Evolutionary conservation across 2,888 invertebrate genomes (phyloP), one percentile per base, ranked within the genome.

Genomic region (Drosophila lutescens): DNA sequence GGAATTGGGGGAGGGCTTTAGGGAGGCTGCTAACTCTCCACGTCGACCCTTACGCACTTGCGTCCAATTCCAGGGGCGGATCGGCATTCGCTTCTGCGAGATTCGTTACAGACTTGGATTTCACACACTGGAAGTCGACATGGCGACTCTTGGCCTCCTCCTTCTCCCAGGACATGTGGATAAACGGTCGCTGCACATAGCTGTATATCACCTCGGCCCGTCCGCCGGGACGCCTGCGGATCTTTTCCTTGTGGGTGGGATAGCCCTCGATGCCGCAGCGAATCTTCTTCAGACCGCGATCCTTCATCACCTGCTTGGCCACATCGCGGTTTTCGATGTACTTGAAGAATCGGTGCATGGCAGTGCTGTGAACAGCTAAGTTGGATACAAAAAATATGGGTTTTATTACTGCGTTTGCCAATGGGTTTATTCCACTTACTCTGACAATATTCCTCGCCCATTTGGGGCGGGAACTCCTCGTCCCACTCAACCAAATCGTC

Each of bases 241-340:
- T 96, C 91, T 99, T 99, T 91, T 99, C 99, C 91, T 99, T 99
- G 93, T 99, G 98, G 0, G 99, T 99, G 4, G 99, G 99, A 92
- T 99, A 99, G 0, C 99, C 99, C 93, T 99, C 99, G 71, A 99
- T 99, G 7, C 99, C 99, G 23, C 99, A 94, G 2, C 99, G 96
- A 77, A 99, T 99, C 91, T 99, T 99, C 92, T 99, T 99, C 61
- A 99, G 93, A 0, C 99, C 99, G 47, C 99, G 94, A 91, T 99
- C 99, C 90, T 99, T 99, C 94, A 99, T 95, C 30, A 99, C 99
- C 91, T 98, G 98, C 90, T 99, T 99, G 8, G 99, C 99, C 7
- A 99, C 99, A 91, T 99, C 99, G 56, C 99, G 94, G 91, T 99
- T 99, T 92, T 99, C 99, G 74, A 99, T 99, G 92, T 99, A 99